Evolutionary conservation across 2,888 invertebrate genomes (phyloP).

Genomic region (Nephrocerus scutellatus): DNA sequence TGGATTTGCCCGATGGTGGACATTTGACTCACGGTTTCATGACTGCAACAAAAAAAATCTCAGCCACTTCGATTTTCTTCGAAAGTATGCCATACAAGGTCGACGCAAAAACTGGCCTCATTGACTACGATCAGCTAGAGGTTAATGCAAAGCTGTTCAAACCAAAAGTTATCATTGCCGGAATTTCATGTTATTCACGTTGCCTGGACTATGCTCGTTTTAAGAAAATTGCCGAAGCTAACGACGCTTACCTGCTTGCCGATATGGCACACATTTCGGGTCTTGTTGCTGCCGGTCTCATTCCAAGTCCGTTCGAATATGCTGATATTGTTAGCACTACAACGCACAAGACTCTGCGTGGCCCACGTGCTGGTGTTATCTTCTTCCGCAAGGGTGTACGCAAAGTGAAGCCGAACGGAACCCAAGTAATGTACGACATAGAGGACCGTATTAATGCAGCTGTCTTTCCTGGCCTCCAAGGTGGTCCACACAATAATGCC

Average conservation of each 20-base stretch:
- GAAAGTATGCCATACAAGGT: constrained; percentile 98
- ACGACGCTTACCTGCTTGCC: constrained; percentile 79
- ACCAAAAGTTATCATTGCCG: constrained; percentile 89
- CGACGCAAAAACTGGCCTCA: constrained; percentile 71
- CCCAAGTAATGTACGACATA: constrained; percentile 77
- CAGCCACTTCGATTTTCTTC: constrained; percentile 95
- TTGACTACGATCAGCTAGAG: constrained; percentile 85
- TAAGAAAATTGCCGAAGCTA: constrained; percentile 72
- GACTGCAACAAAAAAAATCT: constrained; percentile 83
- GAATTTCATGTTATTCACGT: constrained; percentile 88
- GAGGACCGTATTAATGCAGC: constrained; percentile 81
- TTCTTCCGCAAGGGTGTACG: constrained; percentile 88
- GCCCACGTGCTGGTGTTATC: constrained; percentile 82
- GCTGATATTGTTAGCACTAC: constrained; percentile 91
- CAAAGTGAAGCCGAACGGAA: constrained; percentile 71
- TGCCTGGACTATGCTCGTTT: constrained; percentile 87
- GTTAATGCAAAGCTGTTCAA: constrained; percentile 79
- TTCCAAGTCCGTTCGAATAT: constrained; percentile 84
- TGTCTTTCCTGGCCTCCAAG: constrained; percentile 66
- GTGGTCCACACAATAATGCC: constrained; percentile 96
- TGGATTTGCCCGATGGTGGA: constrained; percentile 95
- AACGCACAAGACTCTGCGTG: constrained; percentile 89
- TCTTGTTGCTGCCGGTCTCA: constrained; percentile 79
- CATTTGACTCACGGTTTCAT: constrained; percentile 92
- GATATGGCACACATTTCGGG: constrained; percentile 97